These are phyloP conservation scores for Cataglyphis altisquamis DNA, from an alignment of 2,888 invertebrate genomes.

Conservation along the genomic window DNA sequence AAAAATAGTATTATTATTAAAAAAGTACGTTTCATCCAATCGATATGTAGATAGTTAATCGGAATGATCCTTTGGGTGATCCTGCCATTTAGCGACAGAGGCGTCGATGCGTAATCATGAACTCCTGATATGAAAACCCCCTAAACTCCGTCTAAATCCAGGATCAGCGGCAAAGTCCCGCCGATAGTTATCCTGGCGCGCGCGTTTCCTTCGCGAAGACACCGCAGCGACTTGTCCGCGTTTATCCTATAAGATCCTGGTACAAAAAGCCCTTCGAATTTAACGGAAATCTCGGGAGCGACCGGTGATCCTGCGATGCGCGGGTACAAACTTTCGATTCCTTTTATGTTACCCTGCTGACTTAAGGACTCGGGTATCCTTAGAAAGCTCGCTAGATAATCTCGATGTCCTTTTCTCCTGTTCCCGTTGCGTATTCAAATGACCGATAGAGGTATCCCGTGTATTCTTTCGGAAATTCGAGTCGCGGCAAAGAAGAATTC, in stretches of 20 bases:
- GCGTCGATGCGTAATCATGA: constrained; percentile 56
- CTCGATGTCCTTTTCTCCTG: constrained; percentile 5
- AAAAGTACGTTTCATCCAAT: background rate
- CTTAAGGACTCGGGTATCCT: constrained; percentile 85
- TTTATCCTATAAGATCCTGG: constrained; percentile 75
- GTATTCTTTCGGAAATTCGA: constrained; percentile 16
- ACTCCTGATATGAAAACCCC: constrained; percentile 81
- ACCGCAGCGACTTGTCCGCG: constrained; percentile 24
- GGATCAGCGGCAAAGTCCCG: constrained; percentile 69
- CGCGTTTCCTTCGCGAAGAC: constrained; percentile 27
- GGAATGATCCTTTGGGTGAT: constrained; percentile 36
- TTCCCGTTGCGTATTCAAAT: constrained; percentile 10
- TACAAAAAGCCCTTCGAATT: constrained; percentile 79
- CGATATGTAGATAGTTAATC: background rate
- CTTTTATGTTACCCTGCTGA: constrained; percentile 83
- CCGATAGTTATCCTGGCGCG: constrained; percentile 50
- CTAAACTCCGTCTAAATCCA: constrained; percentile 81
- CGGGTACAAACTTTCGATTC: constrained; percentile 66
- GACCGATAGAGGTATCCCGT: background rate
- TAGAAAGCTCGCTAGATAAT: constrained; percentile 72
- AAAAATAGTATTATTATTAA: background rate
- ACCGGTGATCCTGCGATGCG: constrained; percentile 61
- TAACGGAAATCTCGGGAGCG: constrained; percentile 76
- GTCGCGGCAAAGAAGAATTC: background rate
- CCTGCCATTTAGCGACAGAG: constrained; percentile 36